phyloP scores from a whole-genome alignment of 2,113 vertebrate genomes.

The Scartelaos histophorus region DNA sequence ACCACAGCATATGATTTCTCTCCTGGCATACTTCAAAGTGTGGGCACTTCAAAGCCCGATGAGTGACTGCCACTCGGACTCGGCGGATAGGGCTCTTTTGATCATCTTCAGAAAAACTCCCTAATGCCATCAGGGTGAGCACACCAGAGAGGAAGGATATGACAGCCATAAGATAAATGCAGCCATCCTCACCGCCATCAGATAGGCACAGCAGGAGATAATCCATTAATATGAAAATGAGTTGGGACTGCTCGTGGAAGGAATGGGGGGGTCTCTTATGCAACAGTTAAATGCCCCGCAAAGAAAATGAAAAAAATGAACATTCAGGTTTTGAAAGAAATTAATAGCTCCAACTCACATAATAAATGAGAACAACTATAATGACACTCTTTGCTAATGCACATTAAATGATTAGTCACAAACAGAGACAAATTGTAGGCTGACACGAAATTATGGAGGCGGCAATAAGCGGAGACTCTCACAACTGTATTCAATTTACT shows the following conservation, averaged over 20 bases:
- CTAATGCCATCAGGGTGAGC: conserved; percentile 63
- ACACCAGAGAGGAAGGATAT: conserved; percentile 61
- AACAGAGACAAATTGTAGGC: conserved; percentile 10
- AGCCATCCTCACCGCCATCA: conserved; percentile 71
- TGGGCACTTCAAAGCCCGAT: conserved; percentile 69
- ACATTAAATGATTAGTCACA: conserved; percentile 21
- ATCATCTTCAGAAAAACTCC: conserved; percentile 70
- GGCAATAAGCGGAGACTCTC: neutral
- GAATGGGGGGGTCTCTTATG: conserved; percentile 34
- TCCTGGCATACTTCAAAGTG: conserved; percentile 67
- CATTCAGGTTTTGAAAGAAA: conserved; percentile 40
- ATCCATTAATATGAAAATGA: conserved; percentile 76
- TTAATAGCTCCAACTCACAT: conserved; percentile 39
- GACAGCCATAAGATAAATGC: conserved; percentile 75
- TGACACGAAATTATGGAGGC: conserved; percentile 8
- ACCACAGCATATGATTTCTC: conserved; percentile 69
- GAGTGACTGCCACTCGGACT: conserved; percentile 71
- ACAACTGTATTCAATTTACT: conserved; percentile 20
- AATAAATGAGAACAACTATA: conserved; percentile 26
- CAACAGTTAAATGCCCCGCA: conserved; percentile 53
- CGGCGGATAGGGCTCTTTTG: conserved; percentile 68
- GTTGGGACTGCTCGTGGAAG: conserved; percentile 41
- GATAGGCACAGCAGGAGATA: conserved; percentile 70
- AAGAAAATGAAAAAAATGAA: conserved; percentile 41
- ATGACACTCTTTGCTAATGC: conserved; percentile 22